Evolutionary conservation across 2,113 vertebrate species (phyloP).

Genomic region (Cairina moschata): DNA sequence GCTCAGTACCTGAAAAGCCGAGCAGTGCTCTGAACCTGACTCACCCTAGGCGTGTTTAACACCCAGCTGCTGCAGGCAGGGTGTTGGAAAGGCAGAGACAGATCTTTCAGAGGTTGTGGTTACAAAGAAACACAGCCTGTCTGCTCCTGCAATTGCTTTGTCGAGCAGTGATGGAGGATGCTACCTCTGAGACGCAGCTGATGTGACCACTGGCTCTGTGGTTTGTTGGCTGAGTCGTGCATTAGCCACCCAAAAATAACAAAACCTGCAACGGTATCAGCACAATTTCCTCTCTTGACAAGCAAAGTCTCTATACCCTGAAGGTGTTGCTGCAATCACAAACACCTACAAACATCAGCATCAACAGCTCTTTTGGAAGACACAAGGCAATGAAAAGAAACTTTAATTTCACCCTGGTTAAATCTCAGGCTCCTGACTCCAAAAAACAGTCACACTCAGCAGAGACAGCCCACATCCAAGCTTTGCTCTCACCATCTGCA

Average conservation of each 20-base stretch:
- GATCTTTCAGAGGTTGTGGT: not conserved
- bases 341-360: not conserved
- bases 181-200: not conserved
- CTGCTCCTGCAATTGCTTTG: not conserved
- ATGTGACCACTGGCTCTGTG: not conserved
- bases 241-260: not conserved
- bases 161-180: not conserved
- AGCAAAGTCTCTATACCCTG: not conserved
- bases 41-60: not conserved
- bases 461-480: not conserved
- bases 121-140: not conserved
- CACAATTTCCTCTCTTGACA: not conserved
- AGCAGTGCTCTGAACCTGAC: not conserved
- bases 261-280: not conserved
- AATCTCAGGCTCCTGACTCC: not conserved
- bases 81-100: not conserved
- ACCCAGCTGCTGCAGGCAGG: fast-evolving
- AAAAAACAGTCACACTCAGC: not conserved
- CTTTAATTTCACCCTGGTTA: not conserved
- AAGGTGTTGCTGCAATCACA: not conserved
- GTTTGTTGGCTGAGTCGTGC: not conserved
- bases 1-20: not conserved
- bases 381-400: not conserved
- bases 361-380: not conserved
- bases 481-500: not conserved